Percentiles rank a stretch among this genome's conserved stretches.
These are phyloP conservation scores for Chelmon rostratus DNA, from an alignment of 2,797 vertebrate genomes.

Conservation along the genomic window DNA sequence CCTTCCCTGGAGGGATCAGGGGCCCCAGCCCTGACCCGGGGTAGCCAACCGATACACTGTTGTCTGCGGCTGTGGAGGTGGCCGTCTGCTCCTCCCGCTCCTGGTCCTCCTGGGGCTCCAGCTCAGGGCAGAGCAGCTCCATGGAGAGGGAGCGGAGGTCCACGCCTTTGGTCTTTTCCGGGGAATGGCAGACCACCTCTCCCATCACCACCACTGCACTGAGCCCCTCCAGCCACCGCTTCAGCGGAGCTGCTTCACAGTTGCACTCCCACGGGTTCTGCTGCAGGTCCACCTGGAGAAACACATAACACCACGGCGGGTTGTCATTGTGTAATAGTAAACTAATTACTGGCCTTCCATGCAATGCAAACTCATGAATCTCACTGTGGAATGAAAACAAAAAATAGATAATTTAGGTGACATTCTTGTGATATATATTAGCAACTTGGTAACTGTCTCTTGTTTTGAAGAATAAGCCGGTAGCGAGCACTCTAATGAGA, in stretches of 20 bases:
- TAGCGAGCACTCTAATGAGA: constrained; percentile 44
- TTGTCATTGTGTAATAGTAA: constrained; percentile 54
- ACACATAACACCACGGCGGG: constrained; percentile 72
- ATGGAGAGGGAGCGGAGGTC: constrained; percentile 93
- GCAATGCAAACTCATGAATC: constrained; percentile 54
- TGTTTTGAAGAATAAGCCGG: constrained; percentile 41
- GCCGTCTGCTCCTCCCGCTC: constrained; percentile 65
- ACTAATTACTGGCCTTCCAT: constrained; percentile 57
- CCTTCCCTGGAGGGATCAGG: constrained; percentile 81
- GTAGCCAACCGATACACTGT: constrained; percentile 84
- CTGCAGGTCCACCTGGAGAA: constrained; percentile 96
- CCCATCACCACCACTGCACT: constrained; percentile 94
- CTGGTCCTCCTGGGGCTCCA: constrained; percentile 80
- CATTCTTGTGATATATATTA: constrained; percentile 19
- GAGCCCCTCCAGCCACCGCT: constrained; percentile 96
- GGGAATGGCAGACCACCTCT: constrained; percentile 96
- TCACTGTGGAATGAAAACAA: constrained; percentile 48
- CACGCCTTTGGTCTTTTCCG: constrained; percentile 85
- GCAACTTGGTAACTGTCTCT: constrained; percentile 37
- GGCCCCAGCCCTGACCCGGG: constrained; percentile 86
- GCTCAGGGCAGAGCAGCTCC: constrained; percentile 92
- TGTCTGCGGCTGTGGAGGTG: constrained; percentile 72
- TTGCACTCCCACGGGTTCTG: constrained; percentile 99
- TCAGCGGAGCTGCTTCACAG: constrained; percentile 93
- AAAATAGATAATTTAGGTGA: constrained; percentile 32